A percentile compares a stretch with the other conserved stretches of the same genome.
Evolutionary conservation across 92 coral and sea anemone genomes (phyloP).

Genomic region (Actinostola sp.): DNA sequence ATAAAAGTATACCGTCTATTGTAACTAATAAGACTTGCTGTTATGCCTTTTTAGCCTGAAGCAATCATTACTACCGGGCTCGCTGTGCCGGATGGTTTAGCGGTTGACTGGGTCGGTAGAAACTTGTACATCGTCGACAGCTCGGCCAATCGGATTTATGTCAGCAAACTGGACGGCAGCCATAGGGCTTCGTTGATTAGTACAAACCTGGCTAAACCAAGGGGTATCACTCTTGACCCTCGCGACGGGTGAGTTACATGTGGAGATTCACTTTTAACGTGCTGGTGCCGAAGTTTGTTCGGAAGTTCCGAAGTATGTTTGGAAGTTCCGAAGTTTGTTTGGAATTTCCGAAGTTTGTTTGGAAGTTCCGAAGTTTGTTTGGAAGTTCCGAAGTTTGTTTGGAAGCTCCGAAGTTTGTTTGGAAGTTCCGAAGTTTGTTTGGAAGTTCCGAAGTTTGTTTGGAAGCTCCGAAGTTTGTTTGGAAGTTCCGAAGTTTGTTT

Average conservation of each 20-base stretch:
- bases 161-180: conserved; percentile 77
- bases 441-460: too few species aligned
- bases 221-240: conserved; percentile 92
- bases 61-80: conserved; percentile 72
- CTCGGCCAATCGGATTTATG: conserved; percentile 77
- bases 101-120: conserved; percentile 95
- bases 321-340: too few species aligned
- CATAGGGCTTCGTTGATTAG: conserved; percentile 61
- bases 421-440: too few species aligned
- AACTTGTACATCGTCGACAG: conserved; percentile 89
- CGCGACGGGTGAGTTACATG: conserved; percentile 69
- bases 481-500: too few species aligned
- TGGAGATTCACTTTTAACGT: too few species aligned
- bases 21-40: background rate
- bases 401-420: too few species aligned
- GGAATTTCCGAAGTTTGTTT: too few species aligned
- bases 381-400: too few species aligned
- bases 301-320: too few species aligned
- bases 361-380: too few species aligned
- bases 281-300: background rate
- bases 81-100: conserved; percentile 85
- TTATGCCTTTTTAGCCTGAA: conserved; percentile 36
- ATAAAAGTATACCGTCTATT: background rate
- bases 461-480: too few species aligned
- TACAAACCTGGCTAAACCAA: conserved; percentile 67